Evolutionary conservation across 2,888 invertebrate species (phyloP).

Genomic region (Eucera pruinosa): DNA sequence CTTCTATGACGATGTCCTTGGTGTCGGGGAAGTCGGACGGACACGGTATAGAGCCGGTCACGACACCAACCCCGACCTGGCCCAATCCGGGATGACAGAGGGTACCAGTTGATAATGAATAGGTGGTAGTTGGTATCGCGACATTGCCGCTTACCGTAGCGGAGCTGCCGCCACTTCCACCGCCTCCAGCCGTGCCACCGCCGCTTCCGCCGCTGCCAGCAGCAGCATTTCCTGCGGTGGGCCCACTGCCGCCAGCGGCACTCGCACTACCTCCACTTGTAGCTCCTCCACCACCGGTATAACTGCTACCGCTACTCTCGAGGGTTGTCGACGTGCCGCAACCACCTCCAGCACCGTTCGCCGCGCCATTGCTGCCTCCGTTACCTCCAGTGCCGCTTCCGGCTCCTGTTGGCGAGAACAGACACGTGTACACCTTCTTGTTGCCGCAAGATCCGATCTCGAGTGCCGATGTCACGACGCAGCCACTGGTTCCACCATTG

Average conservation of each 20-base stretch:
- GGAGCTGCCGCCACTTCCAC: constrained; percentile 73
- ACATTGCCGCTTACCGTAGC: constrained; percentile 67
- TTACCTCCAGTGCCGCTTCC: constrained; percentile 69
- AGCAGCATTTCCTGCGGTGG: constrained; percentile 78
- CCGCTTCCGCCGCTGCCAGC: constrained; percentile 80
- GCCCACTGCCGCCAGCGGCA: constrained; percentile 71
- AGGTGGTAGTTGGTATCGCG: constrained; percentile 75
- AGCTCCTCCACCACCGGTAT: constrained; percentile 76
- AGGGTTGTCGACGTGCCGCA: constrained; percentile 67
- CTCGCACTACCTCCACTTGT: constrained; percentile 71
- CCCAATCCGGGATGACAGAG: constrained; percentile 80
- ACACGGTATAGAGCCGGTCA: constrained; percentile 85
- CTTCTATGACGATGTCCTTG: constrained; percentile 95
- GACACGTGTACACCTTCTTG: constrained; percentile 91
- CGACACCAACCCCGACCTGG: constrained; percentile 85
- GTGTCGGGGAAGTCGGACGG: constrained; percentile 94
- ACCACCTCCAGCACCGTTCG: constrained; percentile 82
- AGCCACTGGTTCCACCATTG: constrained; percentile 60
- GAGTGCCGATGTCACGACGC: constrained; percentile 62
- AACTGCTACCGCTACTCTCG: constrained; percentile 64
- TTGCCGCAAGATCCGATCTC: constrained; percentile 87
- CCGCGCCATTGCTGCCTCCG: constrained; percentile 78
- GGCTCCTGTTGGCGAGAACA: constrained; percentile 83
- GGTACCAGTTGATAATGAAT: constrained; percentile 69
- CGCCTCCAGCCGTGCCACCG: constrained; percentile 71